These are phyloP conservation scores for Micropoecilia bifurca DNA, from an alignment of 2,797 vertebrate genomes.

Conservation along the genomic window DNA sequence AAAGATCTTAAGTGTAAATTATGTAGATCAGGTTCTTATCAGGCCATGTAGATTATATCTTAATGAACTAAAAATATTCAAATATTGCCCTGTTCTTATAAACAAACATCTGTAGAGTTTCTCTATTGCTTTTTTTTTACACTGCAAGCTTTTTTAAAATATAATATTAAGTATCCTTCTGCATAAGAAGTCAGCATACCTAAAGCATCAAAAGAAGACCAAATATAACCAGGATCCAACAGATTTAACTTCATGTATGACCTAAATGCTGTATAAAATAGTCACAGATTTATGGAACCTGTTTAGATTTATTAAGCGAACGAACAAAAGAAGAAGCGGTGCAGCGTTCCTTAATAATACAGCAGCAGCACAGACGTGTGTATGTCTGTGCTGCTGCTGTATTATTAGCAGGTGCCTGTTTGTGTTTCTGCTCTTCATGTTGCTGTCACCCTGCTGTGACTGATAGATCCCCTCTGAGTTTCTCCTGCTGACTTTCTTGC, in stretches of 20 bases:
- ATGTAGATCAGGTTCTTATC: neutral
- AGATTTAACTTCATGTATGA: neutral
- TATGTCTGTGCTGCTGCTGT: neutral
- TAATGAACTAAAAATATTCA: neutral
- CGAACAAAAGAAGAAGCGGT: no score
- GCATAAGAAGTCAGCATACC: neutral
- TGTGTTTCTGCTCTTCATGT: neutral
- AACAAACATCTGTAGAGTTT: neutral
- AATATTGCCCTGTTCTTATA: neutral
- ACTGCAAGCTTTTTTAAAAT: neutral
- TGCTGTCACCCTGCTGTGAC: constrained; percentile 69
- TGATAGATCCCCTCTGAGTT: constrained; percentile 31
- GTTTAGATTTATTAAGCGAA: neutral
- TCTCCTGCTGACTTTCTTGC: constrained; percentile 38
- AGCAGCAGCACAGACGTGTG: no score
- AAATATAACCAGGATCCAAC: neutral
- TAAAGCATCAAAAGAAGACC: neutral
- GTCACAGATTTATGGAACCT: neutral
- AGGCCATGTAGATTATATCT: neutral
- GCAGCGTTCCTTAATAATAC: no score
- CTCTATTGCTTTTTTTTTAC: neutral
- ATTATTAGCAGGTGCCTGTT: neutral
- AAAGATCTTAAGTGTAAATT: neutral
- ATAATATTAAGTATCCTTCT: neutral
- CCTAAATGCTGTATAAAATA: neutral